Conservation (phyloP, 2,797 vertebrate genomes). For the Artibeus lituratus region DNA sequence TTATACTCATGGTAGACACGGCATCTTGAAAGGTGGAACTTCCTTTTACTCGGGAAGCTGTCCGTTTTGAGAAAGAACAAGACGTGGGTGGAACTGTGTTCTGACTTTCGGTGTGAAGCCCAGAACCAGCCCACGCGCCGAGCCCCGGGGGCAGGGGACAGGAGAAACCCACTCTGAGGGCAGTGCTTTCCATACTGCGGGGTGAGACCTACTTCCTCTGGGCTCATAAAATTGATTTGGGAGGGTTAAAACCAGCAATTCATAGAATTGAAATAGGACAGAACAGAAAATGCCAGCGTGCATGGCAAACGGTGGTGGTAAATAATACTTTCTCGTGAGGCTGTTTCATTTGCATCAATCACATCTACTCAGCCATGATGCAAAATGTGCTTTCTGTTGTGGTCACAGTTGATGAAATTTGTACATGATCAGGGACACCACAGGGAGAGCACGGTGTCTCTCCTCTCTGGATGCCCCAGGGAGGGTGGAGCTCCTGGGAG, state of each 20-base stretch:
- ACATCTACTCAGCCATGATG: neutral
- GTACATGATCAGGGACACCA: neutral
- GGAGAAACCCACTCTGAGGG: neutral
- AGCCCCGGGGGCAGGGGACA: neutral
- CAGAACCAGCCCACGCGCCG: neutral
- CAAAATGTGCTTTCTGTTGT: neutral
- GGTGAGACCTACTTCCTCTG: neutral
- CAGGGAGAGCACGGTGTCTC: neutral
- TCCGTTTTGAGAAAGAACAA: conserved; percentile 40
- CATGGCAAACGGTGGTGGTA: neutral
- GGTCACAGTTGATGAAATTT: neutral
- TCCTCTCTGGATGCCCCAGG: neutral
- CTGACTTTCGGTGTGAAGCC: neutral
- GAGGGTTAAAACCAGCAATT: neutral
- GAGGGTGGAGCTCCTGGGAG: neutral
- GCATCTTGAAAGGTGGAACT: conserved; percentile 56
- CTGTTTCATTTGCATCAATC: neutral
- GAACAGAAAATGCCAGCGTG: neutral
- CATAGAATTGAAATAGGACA: neutral
- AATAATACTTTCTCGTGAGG: neutral
- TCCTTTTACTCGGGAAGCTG: conserved; percentile 41
- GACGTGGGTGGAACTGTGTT: neutral
- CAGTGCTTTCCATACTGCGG: neutral
- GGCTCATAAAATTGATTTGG: neutral
- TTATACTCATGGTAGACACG: conserved; percentile 40